Evolutionary conservation across 2,888 invertebrate genomes (phyloP), one percentile per base, ranked within the genome.

Genomic region (Trilocha varians): DNA sequence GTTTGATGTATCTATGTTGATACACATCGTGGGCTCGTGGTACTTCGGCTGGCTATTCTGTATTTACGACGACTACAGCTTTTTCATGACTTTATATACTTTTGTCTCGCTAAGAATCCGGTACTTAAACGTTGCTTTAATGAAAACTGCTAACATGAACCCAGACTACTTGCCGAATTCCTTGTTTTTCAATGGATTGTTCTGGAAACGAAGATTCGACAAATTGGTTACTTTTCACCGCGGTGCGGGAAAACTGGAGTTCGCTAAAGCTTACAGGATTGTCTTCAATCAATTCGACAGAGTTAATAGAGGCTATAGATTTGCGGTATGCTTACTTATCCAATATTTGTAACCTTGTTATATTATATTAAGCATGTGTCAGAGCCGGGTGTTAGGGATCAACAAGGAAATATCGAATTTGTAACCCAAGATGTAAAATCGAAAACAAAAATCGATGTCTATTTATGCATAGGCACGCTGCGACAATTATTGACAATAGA

Each of bases 51-150:
- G 71, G 55, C 32, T 66, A 14, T 63, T 65, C 18, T 61, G 55
- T 38, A 49, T 60, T 13, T 69, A 69, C 39, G 57, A 65, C 36
- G 77, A 77, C 34, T 50, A 58, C 3, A 53, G 57, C 36, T 62
- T 71, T 25, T 53, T 62, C 3, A 13, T 68, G 2, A 51, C 53
- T 3, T 49, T 57, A 13, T 61, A 46, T 35, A 49, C 52, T 1
- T 67, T 63, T 32, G 38, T 73, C 5, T 56, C 59, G 2, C 42
- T 68, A 32, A 62, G 80, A 49, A 51, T 59, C n/a, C 60, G 65
- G 16, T 79, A 70, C 32, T 41, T 82, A 3, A 82, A 80, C 42
- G 57, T 74, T 0, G 66, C 76, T 13, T 49, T 82, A 35, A 60
- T 75, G 42, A 78, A 74, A 50, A 43, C 53, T 1, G 62, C 65